phyloP scores from a whole-genome alignment of 2,888 invertebrate species.

The Steromphala cineraria region DNA sequence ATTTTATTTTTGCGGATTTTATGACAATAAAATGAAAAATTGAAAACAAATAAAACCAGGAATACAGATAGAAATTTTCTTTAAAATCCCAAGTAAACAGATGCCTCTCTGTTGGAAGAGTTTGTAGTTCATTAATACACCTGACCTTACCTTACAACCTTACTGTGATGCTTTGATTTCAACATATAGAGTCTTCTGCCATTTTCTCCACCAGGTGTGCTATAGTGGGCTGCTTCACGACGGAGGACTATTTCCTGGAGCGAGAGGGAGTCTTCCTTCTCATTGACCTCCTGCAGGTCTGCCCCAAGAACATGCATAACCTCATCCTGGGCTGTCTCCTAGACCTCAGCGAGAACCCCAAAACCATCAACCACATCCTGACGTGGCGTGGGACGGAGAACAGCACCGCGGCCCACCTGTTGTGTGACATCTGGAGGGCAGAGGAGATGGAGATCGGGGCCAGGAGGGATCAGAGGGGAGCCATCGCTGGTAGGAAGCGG shows the following conservation, averaged over 20 bases:
- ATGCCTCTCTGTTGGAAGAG: too few relatives aligned
- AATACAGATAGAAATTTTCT: too few relatives aligned
- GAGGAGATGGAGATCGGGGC: constrained; percentile 74
- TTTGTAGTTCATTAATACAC: too few relatives aligned
- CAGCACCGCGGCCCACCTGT: constrained; percentile 70
- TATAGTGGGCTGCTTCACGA: constrained; percentile 73
- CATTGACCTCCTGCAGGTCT: constrained; percentile 73
- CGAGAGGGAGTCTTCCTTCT: constrained; percentile 74
- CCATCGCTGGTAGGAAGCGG: constrained; percentile 61
- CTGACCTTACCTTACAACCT: too few relatives aligned
- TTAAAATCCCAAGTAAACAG: too few relatives aligned
- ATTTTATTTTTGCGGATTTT: too few relatives aligned
- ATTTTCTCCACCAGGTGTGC: constrained; percentile 64
- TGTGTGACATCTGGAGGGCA: constrained; percentile 74
- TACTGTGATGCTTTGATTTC: too few relatives aligned
- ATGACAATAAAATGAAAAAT: too few relatives aligned
- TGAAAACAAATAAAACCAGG: too few relatives aligned
- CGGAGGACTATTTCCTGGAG: constrained; percentile 75
- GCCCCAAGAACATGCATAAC: constrained; percentile 73
- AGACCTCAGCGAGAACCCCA: constrained; percentile 74
- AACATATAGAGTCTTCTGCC: too few relatives aligned
- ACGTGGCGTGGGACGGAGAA: constrained; percentile 72
- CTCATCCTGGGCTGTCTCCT: constrained; percentile 73
- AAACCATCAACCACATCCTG: constrained; percentile 71
- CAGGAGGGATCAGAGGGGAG: constrained; percentile 63